Conservation (phyloP, 2,888 invertebrate species). For the Euphydryas editha region DNA sequence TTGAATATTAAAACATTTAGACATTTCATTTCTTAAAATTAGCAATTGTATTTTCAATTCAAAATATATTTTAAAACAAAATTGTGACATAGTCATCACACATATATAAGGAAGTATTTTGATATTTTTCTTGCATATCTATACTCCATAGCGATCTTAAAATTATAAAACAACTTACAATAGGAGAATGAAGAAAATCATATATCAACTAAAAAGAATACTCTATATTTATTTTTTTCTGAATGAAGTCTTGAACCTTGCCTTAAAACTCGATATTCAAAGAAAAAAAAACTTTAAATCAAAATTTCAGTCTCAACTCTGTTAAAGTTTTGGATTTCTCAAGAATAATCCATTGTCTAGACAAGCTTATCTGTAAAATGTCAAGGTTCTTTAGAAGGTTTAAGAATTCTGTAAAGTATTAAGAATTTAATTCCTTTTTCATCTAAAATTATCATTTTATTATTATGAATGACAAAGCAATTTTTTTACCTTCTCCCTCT, state of each 20-base stretch:
- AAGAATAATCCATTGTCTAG: constrained; percentile 26
- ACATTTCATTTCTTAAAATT: too few relatives aligned
- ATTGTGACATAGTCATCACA: too few relatives aligned
- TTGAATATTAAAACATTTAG: too few relatives aligned
- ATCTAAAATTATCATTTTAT: background rate
- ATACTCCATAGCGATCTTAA: too few relatives aligned
- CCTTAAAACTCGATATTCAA: background rate
- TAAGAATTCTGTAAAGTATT: background rate
- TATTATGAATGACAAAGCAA: background rate
- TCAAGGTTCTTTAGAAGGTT: constrained; percentile 18
- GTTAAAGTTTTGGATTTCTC: constrained; percentile 17
- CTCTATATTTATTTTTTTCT: too few relatives aligned
- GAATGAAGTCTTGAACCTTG: background rate
- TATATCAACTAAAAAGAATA: background rate
- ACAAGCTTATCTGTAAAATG: constrained; percentile 20
- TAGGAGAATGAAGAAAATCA: background rate
- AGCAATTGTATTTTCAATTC: too few relatives aligned
- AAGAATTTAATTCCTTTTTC: background rate
- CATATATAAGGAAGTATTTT: too few relatives aligned
- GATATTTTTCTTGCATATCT: too few relatives aligned
- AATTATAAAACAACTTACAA: too few relatives aligned
- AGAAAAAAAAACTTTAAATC: background rate
- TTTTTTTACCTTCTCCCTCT: background rate
- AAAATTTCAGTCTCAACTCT: constrained; percentile 19
- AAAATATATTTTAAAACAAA: too few relatives aligned